Evolutionary conservation across 2,888 invertebrate species (phyloP).

Genomic region (Eristalis tenax): DNA sequence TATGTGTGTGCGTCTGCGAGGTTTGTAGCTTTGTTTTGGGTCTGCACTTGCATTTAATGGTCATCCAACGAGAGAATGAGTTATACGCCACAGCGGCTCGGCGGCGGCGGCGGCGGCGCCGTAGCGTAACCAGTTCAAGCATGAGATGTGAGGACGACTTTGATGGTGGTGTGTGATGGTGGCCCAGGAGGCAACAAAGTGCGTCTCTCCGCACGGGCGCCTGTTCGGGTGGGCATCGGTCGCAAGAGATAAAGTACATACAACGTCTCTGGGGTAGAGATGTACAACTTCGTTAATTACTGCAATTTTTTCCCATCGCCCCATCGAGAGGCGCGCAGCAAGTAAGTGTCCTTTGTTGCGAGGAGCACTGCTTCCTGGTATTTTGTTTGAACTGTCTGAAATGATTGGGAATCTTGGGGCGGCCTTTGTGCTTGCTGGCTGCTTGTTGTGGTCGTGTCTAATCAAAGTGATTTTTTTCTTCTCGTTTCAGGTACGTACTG

Average conservation of each 20-base stretch:
- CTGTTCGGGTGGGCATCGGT: conserved; percentile 2
- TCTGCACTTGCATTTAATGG: conserved; percentile 63
- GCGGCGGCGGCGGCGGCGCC: not conserved
- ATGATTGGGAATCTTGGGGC: conserved; percentile 8
- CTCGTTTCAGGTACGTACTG: conserved; percentile 61
- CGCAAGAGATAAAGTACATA: conserved; percentile 41
- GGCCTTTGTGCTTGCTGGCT: conserved; percentile 15
- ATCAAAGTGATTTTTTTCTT: conserved; percentile 44
- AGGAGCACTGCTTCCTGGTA: conserved; percentile 44
- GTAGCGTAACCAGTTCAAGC: conserved; percentile 9
- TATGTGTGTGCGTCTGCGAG: conserved; percentile 25
- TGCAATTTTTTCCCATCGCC: conserved; percentile 29
- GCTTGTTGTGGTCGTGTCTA: conserved; percentile 38
- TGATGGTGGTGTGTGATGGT: conserved; percentile 33
- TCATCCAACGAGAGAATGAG: conserved; percentile 60
- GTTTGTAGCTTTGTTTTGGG: conserved; percentile 57
- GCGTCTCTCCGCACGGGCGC: conserved; percentile 46
- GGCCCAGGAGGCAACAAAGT: conserved; percentile 47
- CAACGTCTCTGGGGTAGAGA: conserved; percentile 22
- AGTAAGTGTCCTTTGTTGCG: conserved; percentile 49
- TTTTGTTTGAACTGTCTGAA: conserved; percentile 11
- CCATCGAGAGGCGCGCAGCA: not conserved
- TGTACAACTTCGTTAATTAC: conserved; percentile 60
- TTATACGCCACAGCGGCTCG: conserved; percentile 33
- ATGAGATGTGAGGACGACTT: conserved; percentile 43